Evolutionary conservation across 2,797 vertebrate genomes (phyloP).

Genomic region (Poeciliopsis infans): DNA sequence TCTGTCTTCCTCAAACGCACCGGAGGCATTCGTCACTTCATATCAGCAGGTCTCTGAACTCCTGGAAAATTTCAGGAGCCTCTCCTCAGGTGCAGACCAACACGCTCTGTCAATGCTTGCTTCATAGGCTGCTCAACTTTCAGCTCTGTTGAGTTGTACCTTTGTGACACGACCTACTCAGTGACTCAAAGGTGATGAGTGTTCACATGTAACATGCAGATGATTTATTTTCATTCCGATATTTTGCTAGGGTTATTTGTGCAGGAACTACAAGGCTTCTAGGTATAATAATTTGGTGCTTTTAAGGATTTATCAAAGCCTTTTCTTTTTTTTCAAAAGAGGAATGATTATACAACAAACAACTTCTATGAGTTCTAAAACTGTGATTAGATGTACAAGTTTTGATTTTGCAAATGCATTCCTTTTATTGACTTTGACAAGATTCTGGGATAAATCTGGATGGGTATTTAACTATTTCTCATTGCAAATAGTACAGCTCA

Average conservation of each 20-base stretch:
- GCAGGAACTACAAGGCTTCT: background rate
- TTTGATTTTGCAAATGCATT: background rate
- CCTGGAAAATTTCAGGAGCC: constrained; percentile 40
- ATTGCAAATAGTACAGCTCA: background rate
- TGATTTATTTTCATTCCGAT: background rate
- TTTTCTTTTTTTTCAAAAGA: background rate
- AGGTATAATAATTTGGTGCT: background rate
- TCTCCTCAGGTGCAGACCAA: constrained; percentile 43
- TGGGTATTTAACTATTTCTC: background rate
- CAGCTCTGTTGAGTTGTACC: constrained; percentile 18
- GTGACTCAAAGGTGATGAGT: background rate
- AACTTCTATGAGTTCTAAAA: background rate
- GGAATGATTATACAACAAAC: background rate
- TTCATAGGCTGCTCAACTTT: constrained; percentile 27
- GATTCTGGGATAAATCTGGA: background rate
- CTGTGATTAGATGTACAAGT: background rate
- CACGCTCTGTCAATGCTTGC: constrained; percentile 25
- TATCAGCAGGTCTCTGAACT: constrained; percentile 54
- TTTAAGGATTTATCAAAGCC: background rate
- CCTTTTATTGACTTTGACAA: background rate
- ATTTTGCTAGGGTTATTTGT: background rate
- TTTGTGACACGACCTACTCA: constrained; percentile 15
- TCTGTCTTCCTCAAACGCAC: constrained; percentile 47
- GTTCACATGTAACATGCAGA: background rate
- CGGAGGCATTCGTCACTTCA: constrained; percentile 57